These are phyloP conservation scores for Odontamblyopus rebecca DNA, from an alignment of 2,797 vertebrate genomes.

Conservation along the genomic window DNA sequence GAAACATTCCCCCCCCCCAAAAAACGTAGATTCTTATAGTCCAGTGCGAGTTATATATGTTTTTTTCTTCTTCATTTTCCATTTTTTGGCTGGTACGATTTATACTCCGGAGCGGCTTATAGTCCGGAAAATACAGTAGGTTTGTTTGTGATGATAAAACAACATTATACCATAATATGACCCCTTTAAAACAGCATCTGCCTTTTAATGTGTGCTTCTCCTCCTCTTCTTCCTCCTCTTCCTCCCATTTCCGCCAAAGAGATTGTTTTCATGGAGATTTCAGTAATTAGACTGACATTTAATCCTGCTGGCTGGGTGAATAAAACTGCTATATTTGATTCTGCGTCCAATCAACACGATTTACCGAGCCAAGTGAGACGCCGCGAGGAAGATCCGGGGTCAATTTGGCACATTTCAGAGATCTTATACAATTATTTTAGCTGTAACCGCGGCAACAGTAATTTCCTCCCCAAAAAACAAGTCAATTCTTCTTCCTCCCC, in stretches of 20 bases:
- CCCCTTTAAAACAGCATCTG: too few species aligned
- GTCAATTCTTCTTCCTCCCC: not conserved
- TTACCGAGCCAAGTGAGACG: constrained; percentile 49
- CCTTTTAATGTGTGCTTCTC: too few species aligned
- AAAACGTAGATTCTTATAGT: too few species aligned
- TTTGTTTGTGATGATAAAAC: too few species aligned
- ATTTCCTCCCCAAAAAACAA: constrained; percentile 36
- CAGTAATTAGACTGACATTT: constrained; percentile 78
- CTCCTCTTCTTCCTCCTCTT: constrained; percentile 13
- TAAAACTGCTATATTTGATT: constrained; percentile 76
- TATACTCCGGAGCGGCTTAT: too few species aligned
- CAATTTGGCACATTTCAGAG: constrained; percentile 55
- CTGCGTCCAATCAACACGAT: constrained; percentile 69
- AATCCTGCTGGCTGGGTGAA: constrained; percentile 73
- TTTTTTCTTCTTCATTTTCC: too few species aligned
- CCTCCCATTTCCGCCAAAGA: constrained; percentile 55
- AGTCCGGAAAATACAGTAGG: too few species aligned
- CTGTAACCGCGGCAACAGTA: constrained; percentile 39
- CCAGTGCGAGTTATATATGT: too few species aligned
- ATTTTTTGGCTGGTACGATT: too few species aligned
- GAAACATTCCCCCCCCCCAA: too few species aligned
- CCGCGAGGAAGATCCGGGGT: constrained; percentile 53
- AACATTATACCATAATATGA: too few species aligned
- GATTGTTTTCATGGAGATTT: constrained; percentile 73
- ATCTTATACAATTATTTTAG: constrained; percentile 35